Percentiles rank a stretch among this genome's conserved stretches.
Conservation (phyloP, 2,797 vertebrate species). For the Sylvilagus floridanus region DNA sequence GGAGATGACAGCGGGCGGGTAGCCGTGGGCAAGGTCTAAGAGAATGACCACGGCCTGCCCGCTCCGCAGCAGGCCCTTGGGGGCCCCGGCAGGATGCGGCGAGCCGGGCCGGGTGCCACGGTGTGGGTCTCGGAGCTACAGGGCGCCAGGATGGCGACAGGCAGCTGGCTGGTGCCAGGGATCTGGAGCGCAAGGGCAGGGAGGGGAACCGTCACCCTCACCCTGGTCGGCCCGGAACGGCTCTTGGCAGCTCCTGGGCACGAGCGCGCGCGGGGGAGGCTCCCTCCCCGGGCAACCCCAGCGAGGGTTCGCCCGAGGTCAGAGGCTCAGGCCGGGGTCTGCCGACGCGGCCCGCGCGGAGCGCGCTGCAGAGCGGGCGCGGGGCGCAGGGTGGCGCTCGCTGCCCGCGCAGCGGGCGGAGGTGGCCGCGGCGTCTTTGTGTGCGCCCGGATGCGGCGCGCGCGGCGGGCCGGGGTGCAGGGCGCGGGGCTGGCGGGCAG, state of each 20-base stretch:
- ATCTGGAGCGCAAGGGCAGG: background rate
- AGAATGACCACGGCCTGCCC: background rate
- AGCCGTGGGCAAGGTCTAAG: background rate
- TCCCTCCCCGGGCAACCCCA: background rate
- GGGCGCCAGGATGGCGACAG: background rate
- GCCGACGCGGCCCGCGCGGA: rapidly evolving
- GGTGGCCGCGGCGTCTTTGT: slow-evolving; percentile 43
- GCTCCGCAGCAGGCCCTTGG: rapidly evolving
- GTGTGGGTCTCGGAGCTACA: background rate
- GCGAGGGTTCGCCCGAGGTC: background rate
- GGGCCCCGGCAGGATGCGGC: background rate
- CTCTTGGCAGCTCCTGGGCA: no score
- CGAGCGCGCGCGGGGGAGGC: background rate
- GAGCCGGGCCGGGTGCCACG: no score
- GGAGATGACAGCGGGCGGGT: background rate
- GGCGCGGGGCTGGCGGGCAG: rapidly evolving
- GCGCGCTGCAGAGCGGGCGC: slow-evolving; percentile 66
- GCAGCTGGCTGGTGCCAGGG: background rate
- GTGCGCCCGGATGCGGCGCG: background rate
- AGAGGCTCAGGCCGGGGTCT: background rate
- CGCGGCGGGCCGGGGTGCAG: background rate
- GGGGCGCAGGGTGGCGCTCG: slow-evolving; percentile 83
- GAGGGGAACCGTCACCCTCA: background rate
- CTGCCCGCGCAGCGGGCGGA: slow-evolving; percentile 30
- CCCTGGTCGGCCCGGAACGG: rapidly evolving